A percentile compares a stretch with the other conserved stretches of the same genome.
phyloP scores from a whole-genome alignment of 2,888 invertebrate species.

The Netelia virgata region DNA sequence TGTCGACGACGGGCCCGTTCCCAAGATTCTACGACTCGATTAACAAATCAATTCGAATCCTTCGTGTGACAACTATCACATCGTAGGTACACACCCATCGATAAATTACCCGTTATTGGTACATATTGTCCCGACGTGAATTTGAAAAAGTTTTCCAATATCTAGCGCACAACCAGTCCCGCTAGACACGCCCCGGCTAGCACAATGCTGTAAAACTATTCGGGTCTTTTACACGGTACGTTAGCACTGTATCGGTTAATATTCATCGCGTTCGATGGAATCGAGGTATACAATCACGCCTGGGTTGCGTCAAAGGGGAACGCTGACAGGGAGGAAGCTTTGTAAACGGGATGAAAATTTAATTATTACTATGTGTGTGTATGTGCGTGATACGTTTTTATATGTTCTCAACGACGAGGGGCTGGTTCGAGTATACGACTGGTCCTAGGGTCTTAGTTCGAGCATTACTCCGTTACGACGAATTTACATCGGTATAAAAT shows the following conservation, averaged over 20 bases:
- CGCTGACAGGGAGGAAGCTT: slow-evolving; percentile 1
- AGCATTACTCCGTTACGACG: not conserved
- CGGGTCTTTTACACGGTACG: slow-evolving; percentile 21
- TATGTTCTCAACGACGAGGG: not conserved
- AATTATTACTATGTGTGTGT: slow-evolving; percentile 39
- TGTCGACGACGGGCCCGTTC: not conserved
- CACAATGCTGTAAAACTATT: not conserved
- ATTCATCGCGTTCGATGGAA: slow-evolving; percentile 48
- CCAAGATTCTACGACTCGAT: not conserved
- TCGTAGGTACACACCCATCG: slow-evolving; percentile 33
- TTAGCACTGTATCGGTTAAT: slow-evolving; percentile 48
- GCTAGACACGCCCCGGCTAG: slow-evolving; percentile 28
- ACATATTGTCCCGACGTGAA: not conserved
- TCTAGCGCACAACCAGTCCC: not conserved
- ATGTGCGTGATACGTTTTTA: slow-evolving; percentile 6
- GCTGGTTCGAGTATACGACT: slow-evolving; percentile 10
- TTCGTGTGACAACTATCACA: not conserved
- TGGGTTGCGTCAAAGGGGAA: slow-evolving; percentile 29
- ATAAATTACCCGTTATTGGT: slow-evolving; percentile 33
- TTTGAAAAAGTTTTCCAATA: slow-evolving; percentile 5
- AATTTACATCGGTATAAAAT: slow-evolving; percentile 47
- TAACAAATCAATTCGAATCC: slow-evolving; percentile 7
- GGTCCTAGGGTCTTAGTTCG: not conserved
- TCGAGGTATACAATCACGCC: slow-evolving; percentile 32
- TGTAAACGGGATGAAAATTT: slow-evolving; percentile 28